Conservation (phyloP, 2,888 invertebrate species). For the Folsomia manolachei region DNA sequence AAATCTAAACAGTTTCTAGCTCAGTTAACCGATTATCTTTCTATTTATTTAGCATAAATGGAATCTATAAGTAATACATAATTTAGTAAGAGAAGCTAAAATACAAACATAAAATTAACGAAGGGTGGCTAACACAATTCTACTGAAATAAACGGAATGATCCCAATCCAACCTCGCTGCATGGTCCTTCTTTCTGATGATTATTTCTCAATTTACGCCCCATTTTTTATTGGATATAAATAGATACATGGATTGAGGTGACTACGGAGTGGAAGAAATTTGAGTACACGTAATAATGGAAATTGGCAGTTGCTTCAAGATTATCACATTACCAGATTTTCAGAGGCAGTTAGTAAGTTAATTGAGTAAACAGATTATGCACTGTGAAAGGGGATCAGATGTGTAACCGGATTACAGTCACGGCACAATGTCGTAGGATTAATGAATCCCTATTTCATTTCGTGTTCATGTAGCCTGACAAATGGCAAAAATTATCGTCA, state of each 20-base stretch:
- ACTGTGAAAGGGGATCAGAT: constrained; percentile 25
- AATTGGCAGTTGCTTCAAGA: constrained; percentile 7
- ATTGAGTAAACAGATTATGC: constrained; percentile 41
- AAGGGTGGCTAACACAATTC: too few relatives aligned
- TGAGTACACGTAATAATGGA: neutral
- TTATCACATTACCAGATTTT: constrained; percentile 33
- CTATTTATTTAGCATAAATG: too few relatives aligned
- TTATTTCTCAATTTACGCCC: neutral
- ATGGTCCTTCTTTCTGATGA: too few relatives aligned
- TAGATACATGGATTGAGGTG: neutral
- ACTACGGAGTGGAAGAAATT: neutral
- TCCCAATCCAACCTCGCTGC: too few relatives aligned
- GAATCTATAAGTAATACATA: too few relatives aligned
- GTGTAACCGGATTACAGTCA: constrained; percentile 30
- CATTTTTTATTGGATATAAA: neutral
- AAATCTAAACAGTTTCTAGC: too few relatives aligned
- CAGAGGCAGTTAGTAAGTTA: constrained; percentile 40
- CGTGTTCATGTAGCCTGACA: constrained; percentile 12
- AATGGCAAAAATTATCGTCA: constrained; percentile 15
- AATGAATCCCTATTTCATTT: constrained; percentile 21
- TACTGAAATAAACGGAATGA: too few relatives aligned
- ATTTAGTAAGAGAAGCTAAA: too few relatives aligned
- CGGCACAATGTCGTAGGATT: constrained; percentile 18
- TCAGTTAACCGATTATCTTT: too few relatives aligned
- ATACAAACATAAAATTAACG: too few relatives aligned